Evolutionary conservation across 64 coral and sea anemone genomes (phyloP), one percentile per base, ranked within the genome.

Genomic region (Cladopsammia gracilis): DNA sequence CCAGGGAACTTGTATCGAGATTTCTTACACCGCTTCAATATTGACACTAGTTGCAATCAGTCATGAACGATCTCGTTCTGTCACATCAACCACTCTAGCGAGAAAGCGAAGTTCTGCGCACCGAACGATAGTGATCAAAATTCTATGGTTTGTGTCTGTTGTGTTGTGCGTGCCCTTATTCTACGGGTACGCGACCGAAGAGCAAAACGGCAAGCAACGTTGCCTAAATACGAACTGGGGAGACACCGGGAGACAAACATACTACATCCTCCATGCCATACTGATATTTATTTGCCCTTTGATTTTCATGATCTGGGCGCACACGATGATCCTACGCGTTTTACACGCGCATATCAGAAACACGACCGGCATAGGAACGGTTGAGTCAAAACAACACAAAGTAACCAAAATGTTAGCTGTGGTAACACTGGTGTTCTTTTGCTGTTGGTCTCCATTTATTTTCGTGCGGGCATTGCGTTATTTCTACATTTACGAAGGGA

Each of bases 331-430:
- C 72, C 90, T 94, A 20, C 87, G 88, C 19, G 73, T 94, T n/a
- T 49, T 97, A 3, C 50, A 83, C 22, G 54, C 54, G 20, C 96
- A 97, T 67, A 83, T 93, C 3, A 85, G 64, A 19, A 76, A 74
- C 19, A 75, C 24, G 46, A 20, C 49, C n/a, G 58, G 61, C 3
- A 18, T 79, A 3, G 81, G 65, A 26, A n/a, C 92, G 1, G 92
- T 86, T 0, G 77, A 90, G 23, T 90, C 52, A 12, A 97, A 94
- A 74, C 96, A 97, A 47, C 92, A 83, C 58, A 97, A 97, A 61
- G 87, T 94, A 1, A 97, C 96, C 11, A 88, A 97, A 73, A 97
- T 97, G 96, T 78, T 97, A 20, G 96, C 96, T 42, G 92, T 94
- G 2, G 96, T 97, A 7, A 97, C 96, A 3, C 52, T 97, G 0